phyloP scores from a whole-genome alignment of 1,140 invertebrate genomes.

The Hestina assimilis region DNA sequence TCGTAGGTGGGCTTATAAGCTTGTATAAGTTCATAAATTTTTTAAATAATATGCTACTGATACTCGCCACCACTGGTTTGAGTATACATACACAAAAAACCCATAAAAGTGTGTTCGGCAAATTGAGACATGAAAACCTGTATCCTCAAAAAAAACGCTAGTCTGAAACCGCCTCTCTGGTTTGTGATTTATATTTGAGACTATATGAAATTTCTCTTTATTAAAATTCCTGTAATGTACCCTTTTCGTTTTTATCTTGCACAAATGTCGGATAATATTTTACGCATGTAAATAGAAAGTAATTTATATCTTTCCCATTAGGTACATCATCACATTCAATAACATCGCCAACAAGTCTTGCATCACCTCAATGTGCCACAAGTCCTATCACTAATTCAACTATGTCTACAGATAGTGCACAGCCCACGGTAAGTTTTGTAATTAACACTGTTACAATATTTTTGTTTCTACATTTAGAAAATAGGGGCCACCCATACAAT shows the following conservation, averaged over 20 bases:
- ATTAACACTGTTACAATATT: neutral
- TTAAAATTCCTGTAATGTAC: neutral
- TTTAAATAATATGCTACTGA: too few relatives aligned
- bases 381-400: slow-evolving; percentile 71
- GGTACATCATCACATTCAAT: slow-evolving; percentile 69
- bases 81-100: too few relatives aligned
- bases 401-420: slow-evolving; percentile 65
- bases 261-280: neutral
- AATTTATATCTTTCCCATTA: slow-evolving; percentile 32
- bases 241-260: neutral
- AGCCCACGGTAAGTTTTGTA: slow-evolving; percentile 48
- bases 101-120: too few relatives aligned
- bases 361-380: slow-evolving; percentile 64
- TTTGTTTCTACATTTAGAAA: neutral
- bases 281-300: neutral
- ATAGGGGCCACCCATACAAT: too few relatives aligned
- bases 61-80: too few relatives aligned
- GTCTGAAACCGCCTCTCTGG: too few relatives aligned
- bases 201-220: neutral
- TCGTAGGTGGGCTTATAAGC: too few relatives aligned
- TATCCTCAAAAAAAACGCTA: too few relatives aligned
- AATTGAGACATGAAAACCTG: too few relatives aligned
- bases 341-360: slow-evolving; percentile 64
- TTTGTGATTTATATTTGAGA: too few relatives aligned
- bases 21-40: too few relatives aligned